Evolutionary conservation across 2,888 invertebrate species (phyloP), one percentile per base, ranked within the genome.

Genomic region (Scaptomyza tumidula): DNA sequence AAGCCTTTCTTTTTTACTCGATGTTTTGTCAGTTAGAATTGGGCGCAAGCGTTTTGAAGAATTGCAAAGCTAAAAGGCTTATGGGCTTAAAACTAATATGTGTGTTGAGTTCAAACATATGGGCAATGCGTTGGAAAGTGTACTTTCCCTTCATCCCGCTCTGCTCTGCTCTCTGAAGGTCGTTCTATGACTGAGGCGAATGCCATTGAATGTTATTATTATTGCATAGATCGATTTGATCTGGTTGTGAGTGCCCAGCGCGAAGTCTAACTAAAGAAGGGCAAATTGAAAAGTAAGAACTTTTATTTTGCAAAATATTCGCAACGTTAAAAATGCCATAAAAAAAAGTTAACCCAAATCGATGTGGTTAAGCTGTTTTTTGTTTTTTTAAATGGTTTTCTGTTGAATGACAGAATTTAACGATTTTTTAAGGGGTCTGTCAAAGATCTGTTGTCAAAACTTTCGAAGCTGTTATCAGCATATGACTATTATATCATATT

Each of bases 61-160:
- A 83, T 83, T 83, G 79, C 77, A 83, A 70, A 83, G 80, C 86
- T 85, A 85, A 85, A 85, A 88, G 86, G 85, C 81, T 85, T 85
- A 88, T 63, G 49, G 69, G 53, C 86, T 85, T 85, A 86, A 37
- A 9, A 33, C 14, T 41, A 56, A 33, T 41, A 56, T 58, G 44
- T 66, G 49, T 66, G 33, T 37, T 44, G 31, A 29, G 16, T 43
- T 11, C 13, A 6, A 54, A 43, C n/a, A n/a, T n/a, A 31, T 43
- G n/a, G 14, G 14, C 39, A 6, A 10, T 3, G 43, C 49, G 16
- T 27, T 55, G 71, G 68, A 73, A 81, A 84, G 85, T 71, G 67
- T 16, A 80, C 85, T 86, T 86, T 86, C 80, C 75, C 84, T 75
- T 69, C 63, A 63, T 57, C 49, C 72, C 3, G 35, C 35, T 35